Evolutionary conservation across 2,113 vertebrate species (phyloP), one percentile per base, ranked within the genome.

Genomic region (Epinephelus moara): DNA sequence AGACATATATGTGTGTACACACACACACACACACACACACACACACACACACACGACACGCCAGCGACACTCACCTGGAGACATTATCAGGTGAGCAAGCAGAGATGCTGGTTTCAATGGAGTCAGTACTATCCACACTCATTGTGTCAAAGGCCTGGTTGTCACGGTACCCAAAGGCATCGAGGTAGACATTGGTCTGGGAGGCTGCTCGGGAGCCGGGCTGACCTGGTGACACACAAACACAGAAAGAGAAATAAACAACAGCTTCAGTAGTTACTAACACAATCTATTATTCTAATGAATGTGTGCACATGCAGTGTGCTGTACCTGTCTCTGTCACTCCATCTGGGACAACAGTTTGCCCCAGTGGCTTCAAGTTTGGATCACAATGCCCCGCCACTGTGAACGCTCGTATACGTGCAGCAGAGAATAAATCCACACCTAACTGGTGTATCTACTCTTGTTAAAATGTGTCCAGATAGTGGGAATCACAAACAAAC

Each of bases 71-170:
- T 86, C 85, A 98, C 98, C 98, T 98, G 87, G 98, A 99, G 79
- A 99, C 94, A 62, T 99, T 99, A 92, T 99, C 98, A 17, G 98
- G 98, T 13, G 98, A 99, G 68, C 97, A 99, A 0, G 98, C 98
- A 0, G 98, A 99, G 91, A 99, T 96, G 95, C 98, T 99, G 33
- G 98, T 99, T 64, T 99, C 98, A 94, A 99, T 97, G 57, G 98
- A 99, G 82, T 99, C 98, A 0, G 97, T 97, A 47, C 98, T 99
- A 70, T 98, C 98, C 76, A 99, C 91, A 68, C 98, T 99, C 86
- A 99, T 75, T 0, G 97, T 97, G 33, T 99, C 98, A 72, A 97
- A 98, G 79, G 97, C 93, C 30, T 96, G 96, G 6, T 96, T 96
- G 69, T 98, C 97, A 40, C 96, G 95, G 87, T 96, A 98, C 66